These are phyloP conservation scores for Chalcis sispes DNA, from an alignment of 2,888 invertebrate species.

Conservation along the genomic window DNA sequence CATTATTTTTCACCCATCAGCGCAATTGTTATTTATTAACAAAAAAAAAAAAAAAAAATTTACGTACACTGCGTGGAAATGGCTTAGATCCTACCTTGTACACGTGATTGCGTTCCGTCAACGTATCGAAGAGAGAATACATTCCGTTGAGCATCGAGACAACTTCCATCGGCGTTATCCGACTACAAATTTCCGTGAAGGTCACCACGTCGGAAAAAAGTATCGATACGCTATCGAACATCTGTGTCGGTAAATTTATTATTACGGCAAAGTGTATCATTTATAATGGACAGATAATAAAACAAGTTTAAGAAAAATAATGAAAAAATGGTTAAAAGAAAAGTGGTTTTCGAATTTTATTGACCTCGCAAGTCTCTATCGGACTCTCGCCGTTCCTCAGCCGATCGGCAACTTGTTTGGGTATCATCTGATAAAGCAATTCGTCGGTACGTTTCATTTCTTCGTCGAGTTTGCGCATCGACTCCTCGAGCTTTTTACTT, in stretches of 20 bases:
- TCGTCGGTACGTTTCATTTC: slow-evolving; percentile 98
- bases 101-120: slow-evolving; percentile 94
- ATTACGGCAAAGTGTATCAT: too few relatives aligned
- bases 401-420: slow-evolving; percentile 96
- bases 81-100: slow-evolving; percentile 86
- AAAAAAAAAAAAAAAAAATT: slow-evolving; percentile 28
- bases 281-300: too few relatives aligned
- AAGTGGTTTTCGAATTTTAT: too few relatives aligned
- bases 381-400: slow-evolving; percentile 96
- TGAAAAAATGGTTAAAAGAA: background rate
- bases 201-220: slow-evolving; percentile 98
- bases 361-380: slow-evolving; percentile 96
- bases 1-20: too few relatives aligned
- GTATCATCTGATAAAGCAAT: slow-evolving; percentile 98
- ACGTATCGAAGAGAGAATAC: slow-evolving; percentile 97
- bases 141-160: slow-evolving; percentile 98
- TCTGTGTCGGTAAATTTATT: slow-evolving; percentile 79
- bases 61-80: slow-evolving; percentile 29
- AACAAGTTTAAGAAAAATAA: background rate
- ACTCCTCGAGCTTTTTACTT: slow-evolving; percentile 96
- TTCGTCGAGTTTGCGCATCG: slow-evolving; percentile 95
- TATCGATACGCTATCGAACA: slow-evolving; percentile 97
- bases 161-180: slow-evolving; percentile 97
- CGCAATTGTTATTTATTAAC: too few relatives aligned
- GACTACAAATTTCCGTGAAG: slow-evolving; percentile 97